Evolutionary conservation across 2,113 vertebrate species (phyloP).

Genomic region (Hassar affinis): DNA sequence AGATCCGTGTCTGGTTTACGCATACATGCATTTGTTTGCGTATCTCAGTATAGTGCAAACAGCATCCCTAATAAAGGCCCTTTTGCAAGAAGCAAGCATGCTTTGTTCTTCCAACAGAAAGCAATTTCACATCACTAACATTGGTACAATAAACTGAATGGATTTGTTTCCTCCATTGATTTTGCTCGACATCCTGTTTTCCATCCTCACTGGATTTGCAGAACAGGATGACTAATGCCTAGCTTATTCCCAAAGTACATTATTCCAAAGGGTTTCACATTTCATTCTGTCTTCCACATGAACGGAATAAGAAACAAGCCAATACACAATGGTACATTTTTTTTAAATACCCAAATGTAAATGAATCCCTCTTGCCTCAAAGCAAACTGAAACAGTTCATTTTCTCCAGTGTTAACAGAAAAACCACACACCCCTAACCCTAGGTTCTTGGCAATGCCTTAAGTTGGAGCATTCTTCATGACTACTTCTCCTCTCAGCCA

Average conservation of each 20-base stretch:
- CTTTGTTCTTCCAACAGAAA: not conserved
- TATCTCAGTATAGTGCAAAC: not conserved
- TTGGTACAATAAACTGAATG: constrained; percentile 12
- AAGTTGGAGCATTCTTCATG: not conserved
- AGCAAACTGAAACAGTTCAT: not conserved
- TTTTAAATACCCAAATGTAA: not conserved
- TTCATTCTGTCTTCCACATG: constrained; percentile 8
- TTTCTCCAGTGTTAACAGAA: constrained; percentile 39
- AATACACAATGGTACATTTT: not conserved
- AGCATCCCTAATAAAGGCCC: not conserved
- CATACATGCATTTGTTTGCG: not conserved
- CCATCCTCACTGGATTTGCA: constrained; percentile 15
- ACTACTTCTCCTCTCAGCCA: not conserved
- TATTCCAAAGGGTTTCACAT: constrained; percentile 27
- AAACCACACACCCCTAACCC: not conserved
- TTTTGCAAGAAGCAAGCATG: not conserved
- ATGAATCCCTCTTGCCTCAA: not conserved
- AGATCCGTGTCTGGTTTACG: not conserved
- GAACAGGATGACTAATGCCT: constrained; percentile 4
- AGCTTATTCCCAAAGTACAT: constrained; percentile 6
- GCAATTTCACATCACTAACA: not conserved
- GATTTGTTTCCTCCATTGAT: constrained; percentile 7
- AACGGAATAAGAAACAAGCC: not conserved
- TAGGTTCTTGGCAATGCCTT: not conserved
- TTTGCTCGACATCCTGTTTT: not conserved